Conservation (phyloP, 2,797 vertebrate species). For the Thalassophryne amazonica region DNA sequence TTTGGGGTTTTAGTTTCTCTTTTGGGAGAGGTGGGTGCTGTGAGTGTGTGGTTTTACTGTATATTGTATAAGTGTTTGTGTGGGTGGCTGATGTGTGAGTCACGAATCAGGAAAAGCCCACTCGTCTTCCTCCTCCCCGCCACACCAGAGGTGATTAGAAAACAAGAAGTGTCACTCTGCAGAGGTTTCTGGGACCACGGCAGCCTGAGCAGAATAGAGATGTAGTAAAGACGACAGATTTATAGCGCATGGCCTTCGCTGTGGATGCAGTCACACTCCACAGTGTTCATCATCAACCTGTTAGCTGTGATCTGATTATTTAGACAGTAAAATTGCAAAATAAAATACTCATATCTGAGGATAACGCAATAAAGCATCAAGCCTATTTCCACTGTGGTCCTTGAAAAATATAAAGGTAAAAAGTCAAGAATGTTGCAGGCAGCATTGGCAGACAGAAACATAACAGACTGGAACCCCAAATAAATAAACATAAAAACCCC, state of each 20-base stretch:
- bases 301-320: too few species aligned
- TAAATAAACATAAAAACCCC: too few species aligned
- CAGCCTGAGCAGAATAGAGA: not conserved
- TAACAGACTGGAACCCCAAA: too few species aligned
- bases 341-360: too few species aligned
- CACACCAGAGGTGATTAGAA: conserved; percentile 13
- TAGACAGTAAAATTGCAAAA: too few species aligned
- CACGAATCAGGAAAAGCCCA: conserved; percentile 29
- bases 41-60: not conserved
- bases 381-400: too few species aligned
- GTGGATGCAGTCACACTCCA: not conserved
- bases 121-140: not conserved
- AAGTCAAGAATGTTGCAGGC: too few species aligned
- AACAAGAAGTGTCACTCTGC: conserved; percentile 25
- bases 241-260: not conserved
- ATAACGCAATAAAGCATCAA: too few species aligned
- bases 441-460: too few species aligned
- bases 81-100: conserved; percentile 24
- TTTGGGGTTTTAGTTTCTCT: too few species aligned
- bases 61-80: conserved; percentile 1
- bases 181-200: not conserved
- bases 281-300: not conserved
- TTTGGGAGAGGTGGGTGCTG: not conserved
- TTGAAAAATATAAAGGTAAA: too few species aligned
- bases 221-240: not conserved